Base-by-base conservation (phyloP, 2,797 vertebrate species). In the Varecia variegata region DNA sequence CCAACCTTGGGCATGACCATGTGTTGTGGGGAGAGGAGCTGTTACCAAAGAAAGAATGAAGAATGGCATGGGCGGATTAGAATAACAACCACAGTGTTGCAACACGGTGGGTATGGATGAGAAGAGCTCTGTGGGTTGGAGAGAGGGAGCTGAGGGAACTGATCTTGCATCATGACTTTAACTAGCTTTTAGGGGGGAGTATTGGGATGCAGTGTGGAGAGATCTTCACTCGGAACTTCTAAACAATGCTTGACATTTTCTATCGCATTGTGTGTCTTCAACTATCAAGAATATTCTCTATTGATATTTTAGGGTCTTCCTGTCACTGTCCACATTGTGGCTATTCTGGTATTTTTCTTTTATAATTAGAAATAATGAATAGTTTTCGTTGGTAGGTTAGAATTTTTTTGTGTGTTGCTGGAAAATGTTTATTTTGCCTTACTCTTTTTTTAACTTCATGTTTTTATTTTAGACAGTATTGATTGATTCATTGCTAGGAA, bases 391-490 rank as follows among this genome's bases (percentile, higher is more conserved):
- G 77, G 15, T 62, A 43, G 13, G 25, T 52, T n/a, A 81, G 38
- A 92, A 43, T 70, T 47, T 87, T 92, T 89, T 2, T 84, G 0
- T 50, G 17, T 65, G 7, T 89, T 68, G 11, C 54, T 88, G n/a
- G 43, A 58, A 47, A 67, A 60, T 77, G 35, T 74, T 79, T 40
- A 35, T 87, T 91, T 92, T 93, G 23, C 14, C 40, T 88, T 88
- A 68, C 11, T 25, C 58, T 58, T 50, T 68, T 62, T 93, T 47
- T 45, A 92, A 60, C 3, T 76, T 23, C 3, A 2, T 65, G 56
- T 90, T 91, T 87, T 94, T 65, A 60, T 90, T 96, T 96, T 89
- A 80, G 47, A 76, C 25, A 17, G 5, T 54, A 30, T 79, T 58
- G 62, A 94, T 82, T 92, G 71, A 82, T 27, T 94, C 40, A 12